These are phyloP conservation scores for Phytoseiulus persimilis DNA, from an alignment of 2,888 invertebrate species.

Conservation along the genomic window DNA sequence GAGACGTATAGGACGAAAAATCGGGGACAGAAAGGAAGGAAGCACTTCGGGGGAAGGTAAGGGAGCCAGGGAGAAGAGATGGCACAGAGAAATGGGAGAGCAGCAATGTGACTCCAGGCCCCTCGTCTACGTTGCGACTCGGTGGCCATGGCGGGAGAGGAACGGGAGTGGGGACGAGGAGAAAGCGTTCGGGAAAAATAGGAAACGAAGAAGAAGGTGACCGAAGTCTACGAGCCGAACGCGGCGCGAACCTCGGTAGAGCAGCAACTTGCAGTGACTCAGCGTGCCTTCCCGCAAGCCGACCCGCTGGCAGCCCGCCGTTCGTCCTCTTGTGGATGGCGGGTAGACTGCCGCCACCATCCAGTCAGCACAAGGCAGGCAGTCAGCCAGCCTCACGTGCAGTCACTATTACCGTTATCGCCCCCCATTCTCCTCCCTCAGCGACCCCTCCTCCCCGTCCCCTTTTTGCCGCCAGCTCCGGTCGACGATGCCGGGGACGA, in stretches of 20 bases:
- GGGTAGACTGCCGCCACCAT: neutral
- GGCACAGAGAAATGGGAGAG: neutral
- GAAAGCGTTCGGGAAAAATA: neutral
- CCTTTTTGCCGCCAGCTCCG: neutral
- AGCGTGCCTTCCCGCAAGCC: neutral
- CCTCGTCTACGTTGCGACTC: neutral
- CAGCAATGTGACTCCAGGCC: neutral
- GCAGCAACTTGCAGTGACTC: neutral
- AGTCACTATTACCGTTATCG: neutral
- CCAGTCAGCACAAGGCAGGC: constrained; percentile 5
- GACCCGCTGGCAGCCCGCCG: neutral
- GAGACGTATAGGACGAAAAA: neutral
- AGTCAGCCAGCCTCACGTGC: neutral
- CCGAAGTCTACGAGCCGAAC: neutral
- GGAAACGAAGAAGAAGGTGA: neutral
- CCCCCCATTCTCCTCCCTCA: neutral
- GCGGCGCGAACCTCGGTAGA: neutral
- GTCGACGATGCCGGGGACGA: constrained; percentile 5
- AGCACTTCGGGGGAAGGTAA: neutral
- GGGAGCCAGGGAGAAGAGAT: neutral
- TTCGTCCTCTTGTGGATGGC: neutral
- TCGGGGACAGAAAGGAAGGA: neutral
- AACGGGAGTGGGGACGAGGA: neutral
- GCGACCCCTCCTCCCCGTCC: neutral
- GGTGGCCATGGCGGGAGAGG: neutral